These are phyloP conservation scores for Rotaria sp. DNA, from an alignment of 2,888 invertebrate genomes.

Conservation along the genomic window DNA sequence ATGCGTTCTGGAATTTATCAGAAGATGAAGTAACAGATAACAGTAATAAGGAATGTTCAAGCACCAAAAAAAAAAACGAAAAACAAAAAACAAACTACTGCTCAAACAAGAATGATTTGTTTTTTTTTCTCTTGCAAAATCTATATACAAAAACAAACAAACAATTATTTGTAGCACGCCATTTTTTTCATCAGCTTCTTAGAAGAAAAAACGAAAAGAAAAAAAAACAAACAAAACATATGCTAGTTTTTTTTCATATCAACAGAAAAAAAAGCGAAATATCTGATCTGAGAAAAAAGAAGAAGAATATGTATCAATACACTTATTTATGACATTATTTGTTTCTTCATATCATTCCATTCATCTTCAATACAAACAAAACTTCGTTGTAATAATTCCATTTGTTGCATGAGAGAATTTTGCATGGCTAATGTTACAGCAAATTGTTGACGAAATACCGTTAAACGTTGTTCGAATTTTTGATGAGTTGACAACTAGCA, in stretches of 20 bases:
- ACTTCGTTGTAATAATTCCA: slow-evolving; percentile 30
- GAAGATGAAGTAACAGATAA: slow-evolving; percentile 16
- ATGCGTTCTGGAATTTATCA: slow-evolving; percentile 9
- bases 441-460: slow-evolving; percentile 27
- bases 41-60: background rate
- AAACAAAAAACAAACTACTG: too few species aligned
- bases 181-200: background rate
- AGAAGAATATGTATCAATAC: background rate
- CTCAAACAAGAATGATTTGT: too few species aligned
- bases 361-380: slow-evolving; percentile 20
- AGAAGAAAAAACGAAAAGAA: too few species aligned
- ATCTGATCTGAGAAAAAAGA: background rate
- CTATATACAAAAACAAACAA: background rate
- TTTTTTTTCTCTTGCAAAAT: background rate
- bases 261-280: background rate
- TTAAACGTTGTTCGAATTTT: slow-evolving; percentile 30
- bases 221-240: too few species aligned
- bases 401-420: slow-evolving; percentile 21
- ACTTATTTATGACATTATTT: background rate
- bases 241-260: too few species aligned
- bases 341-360: slow-evolving; percentile 23
- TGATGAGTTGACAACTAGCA: background rate
- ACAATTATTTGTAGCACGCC: background rate
- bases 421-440: slow-evolving; percentile 14
- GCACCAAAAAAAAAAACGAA: background rate